Conservation (phyloP, 2,113 vertebrate genomes). For the Vulpes lagopus region DNA sequence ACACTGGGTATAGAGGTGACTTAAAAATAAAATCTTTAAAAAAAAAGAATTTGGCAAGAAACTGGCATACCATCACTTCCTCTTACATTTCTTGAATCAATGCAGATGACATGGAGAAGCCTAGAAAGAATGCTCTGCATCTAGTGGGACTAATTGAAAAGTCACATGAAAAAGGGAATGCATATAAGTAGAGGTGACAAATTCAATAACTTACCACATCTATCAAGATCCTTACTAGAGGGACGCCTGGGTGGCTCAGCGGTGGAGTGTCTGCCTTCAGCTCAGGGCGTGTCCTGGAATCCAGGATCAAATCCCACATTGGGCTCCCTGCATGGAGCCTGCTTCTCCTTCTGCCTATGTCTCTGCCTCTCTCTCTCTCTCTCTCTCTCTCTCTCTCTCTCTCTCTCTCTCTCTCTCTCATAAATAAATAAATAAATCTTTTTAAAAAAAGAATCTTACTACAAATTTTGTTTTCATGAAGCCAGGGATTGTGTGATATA, state of each 20-base stretch:
- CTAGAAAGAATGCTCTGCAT: not conserved
- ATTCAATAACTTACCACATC: not conserved
- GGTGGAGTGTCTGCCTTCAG: too few species aligned
- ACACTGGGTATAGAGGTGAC: too few species aligned
- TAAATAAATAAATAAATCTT: too few species aligned
- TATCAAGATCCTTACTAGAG: not conserved
- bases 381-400: too few species aligned
- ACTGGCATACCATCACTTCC: not conserved
- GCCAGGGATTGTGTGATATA: not conserved
- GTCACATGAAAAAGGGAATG: not conserved
- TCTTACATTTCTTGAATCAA: not conserved
- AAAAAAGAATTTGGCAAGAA: not conserved
- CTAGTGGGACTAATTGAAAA: not conserved
- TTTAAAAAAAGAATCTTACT: not conserved
- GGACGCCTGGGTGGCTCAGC: too few species aligned
- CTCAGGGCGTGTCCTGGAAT: too few species aligned
- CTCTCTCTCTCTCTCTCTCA: too few species aligned
- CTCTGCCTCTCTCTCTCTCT: too few species aligned
- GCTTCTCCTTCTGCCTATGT: too few species aligned
- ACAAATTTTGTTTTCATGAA: slow-evolving; percentile 1
- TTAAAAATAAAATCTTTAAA: too few species aligned
- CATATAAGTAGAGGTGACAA: not conserved
- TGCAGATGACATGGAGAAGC: not conserved
- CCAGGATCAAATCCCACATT: too few species aligned
- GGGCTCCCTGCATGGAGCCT: too few species aligned